phyloP scores from a whole-genome alignment of 1,140 invertebrate genomes.

The Platorchestia sp. region DNA sequence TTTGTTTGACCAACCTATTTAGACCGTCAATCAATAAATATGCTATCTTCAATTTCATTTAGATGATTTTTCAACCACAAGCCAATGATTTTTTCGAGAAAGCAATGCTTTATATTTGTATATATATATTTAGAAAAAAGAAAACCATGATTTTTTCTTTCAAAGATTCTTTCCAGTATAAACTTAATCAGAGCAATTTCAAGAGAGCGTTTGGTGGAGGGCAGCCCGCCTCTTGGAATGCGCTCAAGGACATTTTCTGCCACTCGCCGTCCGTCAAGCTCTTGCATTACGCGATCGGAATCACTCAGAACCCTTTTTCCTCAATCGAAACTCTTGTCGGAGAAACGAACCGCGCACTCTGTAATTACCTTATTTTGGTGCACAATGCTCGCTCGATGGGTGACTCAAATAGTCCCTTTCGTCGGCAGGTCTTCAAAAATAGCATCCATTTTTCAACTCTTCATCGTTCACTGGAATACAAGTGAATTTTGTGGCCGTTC shows the following conservation, averaged over 20 bases:
- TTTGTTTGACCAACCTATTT: not conserved
- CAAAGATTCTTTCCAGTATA: too few relatives aligned
- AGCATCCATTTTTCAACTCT: conserved; percentile 21
- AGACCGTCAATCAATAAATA: not conserved
- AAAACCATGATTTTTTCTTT: too few relatives aligned
- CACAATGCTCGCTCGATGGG: conserved; percentile 46
- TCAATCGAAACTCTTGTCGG: conserved; percentile 9
- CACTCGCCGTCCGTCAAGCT: not conserved
- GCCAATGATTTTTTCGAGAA: too few relatives aligned
- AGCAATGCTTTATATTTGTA: too few relatives aligned
- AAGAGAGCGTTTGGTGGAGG: not conserved
- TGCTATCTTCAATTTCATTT: not conserved
- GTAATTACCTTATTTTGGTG: conserved; percentile 52
- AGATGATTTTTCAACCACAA: not conserved
- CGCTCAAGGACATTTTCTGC: not conserved
- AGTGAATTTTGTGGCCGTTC: not conserved
- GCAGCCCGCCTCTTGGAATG: not conserved
- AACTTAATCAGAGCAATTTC: too few relatives aligned
- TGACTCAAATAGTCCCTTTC: conserved; percentile 50
- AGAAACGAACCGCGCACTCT: not conserved
- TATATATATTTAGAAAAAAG: too few relatives aligned
- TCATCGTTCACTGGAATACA: not conserved
- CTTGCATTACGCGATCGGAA: conserved; percentile 18
- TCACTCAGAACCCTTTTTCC: conserved; percentile 19
- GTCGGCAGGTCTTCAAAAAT: conserved; percentile 4